Evolutionary conservation across 2,888 invertebrate genomes (phyloP), one percentile per base, ranked within the genome.

Genomic region (Cerceris rybyensis): DNA sequence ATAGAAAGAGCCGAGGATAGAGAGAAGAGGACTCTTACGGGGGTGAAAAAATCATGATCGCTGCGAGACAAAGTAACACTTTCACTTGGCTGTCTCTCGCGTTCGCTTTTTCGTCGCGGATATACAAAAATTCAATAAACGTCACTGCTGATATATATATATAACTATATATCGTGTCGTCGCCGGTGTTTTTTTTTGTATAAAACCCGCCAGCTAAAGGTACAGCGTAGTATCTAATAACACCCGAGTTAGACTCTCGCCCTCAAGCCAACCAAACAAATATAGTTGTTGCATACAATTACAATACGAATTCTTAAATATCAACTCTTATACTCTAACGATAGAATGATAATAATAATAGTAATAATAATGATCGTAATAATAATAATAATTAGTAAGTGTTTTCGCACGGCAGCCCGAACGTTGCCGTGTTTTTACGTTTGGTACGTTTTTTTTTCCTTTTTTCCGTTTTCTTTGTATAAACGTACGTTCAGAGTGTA

Each of bases 201-300:
- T n/a, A 70, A 17, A 77, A 82, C 89, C 90, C 90, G 89, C 88
- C 91, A 89, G 91, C 90, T 89, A 92, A 92, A 92, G 92, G 92
- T 92, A 92, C 92, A 92, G 91, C 90, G 92, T 92, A 92, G 92
- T 92, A 92, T 92, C 92, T 92, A 92, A 90, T 92, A 92, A 92
- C 78, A 78, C 92, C 91, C 92, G 92, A 92, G 91, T 92, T 92
- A 92, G 92, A 92, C 92, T 92, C 92, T 92, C 92, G 89, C 92
- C 92, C 91, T 91, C 92, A 91, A 91, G 92, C 92, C 92, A 92
- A 92, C 91, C 92, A 92, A 92, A 92, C 92, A 92, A 90, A 91
- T 92, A 92, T 91, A 92, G 90, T 86, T 28, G 28, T 28, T 90
- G 91, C 91, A 90, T 92, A 92, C 91, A 89, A 92, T 90, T 92